Evolutionary conservation across 2,888 invertebrate genomes (phyloP), one percentile per base, ranked within the genome.

Genomic region (Acleris laterana): DNA sequence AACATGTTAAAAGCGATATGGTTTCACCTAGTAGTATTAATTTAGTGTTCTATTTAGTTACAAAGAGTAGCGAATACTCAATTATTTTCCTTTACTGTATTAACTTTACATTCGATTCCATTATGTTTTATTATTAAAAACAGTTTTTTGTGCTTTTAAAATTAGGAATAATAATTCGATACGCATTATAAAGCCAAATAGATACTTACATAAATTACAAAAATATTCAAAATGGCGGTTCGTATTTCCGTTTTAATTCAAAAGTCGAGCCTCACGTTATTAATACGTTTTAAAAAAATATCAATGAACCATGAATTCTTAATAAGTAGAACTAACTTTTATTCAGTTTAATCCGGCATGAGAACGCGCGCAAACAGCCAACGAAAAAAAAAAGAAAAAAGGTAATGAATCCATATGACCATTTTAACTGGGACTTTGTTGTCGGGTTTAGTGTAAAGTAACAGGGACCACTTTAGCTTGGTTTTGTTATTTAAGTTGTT

Each of bases 281-380:
- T 38, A 38, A 38, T 38, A 80, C 74, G 71, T 79, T 81, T 78
- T 77, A 80, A 77, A 64, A 77, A 64, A 49, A 25, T 25, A 25
- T 22, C 60, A 56, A 56, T 66, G 57, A 57, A 17, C 62, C 62
- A 66, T 62, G 62, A 57, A 66, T 66, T 57, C 62, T 60, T 61
- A 65, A 66, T 57, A 66, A 48, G 65, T 61, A 61, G 60, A 61
- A 46, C 65, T 65, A 65, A 61, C 60, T 61, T 60, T 65, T 65
- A 61, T 65, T 65, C 80, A 79, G 82, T 78, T 78, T 83, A 83
- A 82, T 83, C 83, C 78, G 69, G 71, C 74, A 75, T 77, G 75
- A 73, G 78, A 76, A 77, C 75, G 75, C 73, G 72, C 70, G 69
- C 72, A 74, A 71, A 74, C 75, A 62, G 55, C 65, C 55, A 61